A percentile compares a stretch with the other conserved stretches of the same genome.
Evolutionary conservation across 92 coral and sea anemone species (phyloP).

Genomic region (Siderastrea siderea): DNA sequence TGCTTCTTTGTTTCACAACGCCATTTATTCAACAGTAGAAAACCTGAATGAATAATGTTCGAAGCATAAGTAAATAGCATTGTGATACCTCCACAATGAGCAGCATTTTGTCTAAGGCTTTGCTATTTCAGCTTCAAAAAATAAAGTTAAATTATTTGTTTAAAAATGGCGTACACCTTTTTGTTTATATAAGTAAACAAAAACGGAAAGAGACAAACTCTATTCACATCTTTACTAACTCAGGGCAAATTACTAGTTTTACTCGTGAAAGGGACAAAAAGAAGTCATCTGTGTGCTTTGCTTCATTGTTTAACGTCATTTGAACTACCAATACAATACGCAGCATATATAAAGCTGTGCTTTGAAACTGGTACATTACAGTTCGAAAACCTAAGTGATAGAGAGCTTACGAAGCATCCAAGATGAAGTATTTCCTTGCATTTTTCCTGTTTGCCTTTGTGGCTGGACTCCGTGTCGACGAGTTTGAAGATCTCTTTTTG

Average conservation of each 20-base stretch:
- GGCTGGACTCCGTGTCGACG: constrained; percentile 24
- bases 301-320: background rate
- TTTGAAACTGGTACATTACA: background rate
- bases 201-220: background rate
- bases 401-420: background rate
- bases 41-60: background rate
- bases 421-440: constrained; percentile 10
- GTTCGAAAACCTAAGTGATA: background rate
- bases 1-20: too few species aligned
- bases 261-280: too few species aligned
- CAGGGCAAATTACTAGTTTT: background rate
- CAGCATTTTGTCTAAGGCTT: background rate
- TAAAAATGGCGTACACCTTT: too few species aligned
- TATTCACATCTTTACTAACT: constrained; percentile 5
- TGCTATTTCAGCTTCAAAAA: constrained; percentile 5
- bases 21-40: background rate
- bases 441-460: constrained; percentile 12
- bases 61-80: background rate
- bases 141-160: background rate
- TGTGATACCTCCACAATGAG: background rate
- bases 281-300: background rate
- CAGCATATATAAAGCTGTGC: background rate
- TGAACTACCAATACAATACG: background rate
- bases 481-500: background rate
- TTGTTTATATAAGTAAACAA: too few species aligned